Base-by-base conservation (phyloP, 1,140 invertebrate genomes). In the Manduca sexta region DNA sequence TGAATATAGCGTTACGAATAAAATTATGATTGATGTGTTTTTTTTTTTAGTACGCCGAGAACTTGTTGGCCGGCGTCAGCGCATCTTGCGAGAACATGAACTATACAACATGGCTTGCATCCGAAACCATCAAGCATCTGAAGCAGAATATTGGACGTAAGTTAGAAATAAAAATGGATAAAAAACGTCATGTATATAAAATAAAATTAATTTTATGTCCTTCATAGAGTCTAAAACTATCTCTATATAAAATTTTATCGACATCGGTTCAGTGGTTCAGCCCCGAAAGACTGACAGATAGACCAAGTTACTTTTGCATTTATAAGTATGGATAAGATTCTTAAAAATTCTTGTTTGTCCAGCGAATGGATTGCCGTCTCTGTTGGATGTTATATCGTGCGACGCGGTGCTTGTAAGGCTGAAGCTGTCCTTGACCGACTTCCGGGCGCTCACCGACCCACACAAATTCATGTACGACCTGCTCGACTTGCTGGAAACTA, bases 31-130 rank as follows among this genome's bases (percentile, higher is more conserved):
- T 5, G 4, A 33, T 15, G 15, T 16, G 16, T 29, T 60, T 33
- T 48, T 51, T 35, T 59, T 33, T 70, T 29, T 54, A 89, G 81
- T 92, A 94, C 70, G 93, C 94, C 1, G 94, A 95, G 64, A 90
- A 90, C 56, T 81, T 95, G 33, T 68, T 96, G 13, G 91, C 92
- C 59, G 90, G 89, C 2, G 93, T 95, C 6, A 84, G 78, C 41
- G 49, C 71, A 21, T 78, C 81, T 0, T 87, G 86, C 46, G 84
- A 87, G 46, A 87, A 86, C 51, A 78, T 86, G 31, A 76, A 78
- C 65, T 94, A 92, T 73, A 92, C 93, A 51, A 88, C 93, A 2
- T 89, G 89, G 53, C 80, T 93, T 8, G 92, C 92, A 0, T 92
- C 92, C 52, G 89, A 90, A 72, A 91, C 90, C 13, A 91, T 93